A percentile compares a stretch with the other conserved stretches of the same genome.
These are phyloP conservation scores for Drosophila tropicalis DNA, from an alignment of 1,140 invertebrate genomes.

Conservation along the genomic window DNA sequence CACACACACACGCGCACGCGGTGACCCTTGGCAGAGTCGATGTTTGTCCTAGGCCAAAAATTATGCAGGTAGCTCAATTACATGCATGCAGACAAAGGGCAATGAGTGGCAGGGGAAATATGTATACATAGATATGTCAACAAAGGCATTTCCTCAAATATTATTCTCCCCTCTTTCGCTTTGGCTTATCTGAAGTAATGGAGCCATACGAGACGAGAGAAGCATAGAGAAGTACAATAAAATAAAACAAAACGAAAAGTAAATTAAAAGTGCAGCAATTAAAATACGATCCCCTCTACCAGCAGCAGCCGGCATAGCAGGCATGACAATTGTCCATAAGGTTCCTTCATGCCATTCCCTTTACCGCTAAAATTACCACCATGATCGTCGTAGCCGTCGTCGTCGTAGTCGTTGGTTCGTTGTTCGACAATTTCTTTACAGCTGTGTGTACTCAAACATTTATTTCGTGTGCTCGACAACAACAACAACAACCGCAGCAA, in stretches of 20 bases:
- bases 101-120: neutral
- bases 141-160: neutral
- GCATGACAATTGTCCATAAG: slow-evolving; percentile 51
- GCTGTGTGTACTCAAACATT: slow-evolving; percentile 62
- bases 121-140: slow-evolving; percentile 20
- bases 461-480: slow-evolving; percentile 64
- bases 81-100: neutral
- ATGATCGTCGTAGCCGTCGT: slow-evolving; percentile 45
- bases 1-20: neutral
- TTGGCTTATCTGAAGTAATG: neutral
- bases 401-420: neutral
- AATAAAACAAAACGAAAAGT: slow-evolving; percentile 43
- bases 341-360: slow-evolving; percentile 22
- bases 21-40: slow-evolving; percentile 30
- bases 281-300: slow-evolving; percentile 51
- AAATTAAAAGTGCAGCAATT: slow-evolving; percentile 74
- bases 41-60: slow-evolving; percentile 10
- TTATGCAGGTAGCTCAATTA: slow-evolving; percentile 58
- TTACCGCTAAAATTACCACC: slow-evolving; percentile 65
- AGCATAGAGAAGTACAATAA: neutral
- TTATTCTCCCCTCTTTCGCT: neutral
- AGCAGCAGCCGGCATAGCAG: slow-evolving; percentile 18
- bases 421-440: slow-evolving; percentile 65
- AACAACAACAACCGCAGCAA: slow-evolving; percentile 74
- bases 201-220: neutral